Evolutionary conservation across 1,140 invertebrate genomes (phyloP), one percentile per base, ranked within the genome.

Genomic region (Sinonovacula constricta): DNA sequence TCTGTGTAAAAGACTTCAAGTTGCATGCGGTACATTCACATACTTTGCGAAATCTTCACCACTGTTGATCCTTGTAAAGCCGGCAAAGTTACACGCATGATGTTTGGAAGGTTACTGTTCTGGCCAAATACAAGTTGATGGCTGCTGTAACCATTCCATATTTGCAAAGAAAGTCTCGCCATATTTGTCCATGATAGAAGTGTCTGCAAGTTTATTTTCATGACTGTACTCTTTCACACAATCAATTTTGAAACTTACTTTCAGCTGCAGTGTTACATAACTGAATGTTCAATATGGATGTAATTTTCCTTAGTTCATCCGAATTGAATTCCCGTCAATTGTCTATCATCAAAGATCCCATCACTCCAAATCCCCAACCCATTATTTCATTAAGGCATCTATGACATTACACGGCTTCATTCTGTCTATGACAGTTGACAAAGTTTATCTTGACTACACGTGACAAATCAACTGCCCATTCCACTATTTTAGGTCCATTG

Each of bases 91-190:
- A 70, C 67, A 57, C 45, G 63, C 67, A 81, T 70, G 3, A 81
- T 56, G 34, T 70, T 70, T 51, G 57, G 75, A 22, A 62, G 31
- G 33, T 69, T 77, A n/a, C n/a, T n/a, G n/a, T n/a, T n/a, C n/a
- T n/a, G n/a, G n/a, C 80, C 74, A 78, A 81, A 81, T 24, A 81
- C 74, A 62, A 78, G 51, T 45, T 81, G 80, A 33, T 81, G 39
- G 53, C 74, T 77, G 67, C 74, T 67, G 45, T 65, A 81, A 63
- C 80, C 74, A 70, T 81, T 65, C 33, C 56, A 70, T 67, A 78
- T 81, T 72, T 81, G 75, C 26, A 81, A 59, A n/a, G 65, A 69
- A 62, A 77, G 69, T 28, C 57, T 70, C 36, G 74, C 74, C 80
- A 68, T 68, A 54, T 68, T 68, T 33, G 66, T 51, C 66, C 66